Percentiles rank a stretch among this genome's conserved stretches.
Conservation (phyloP, 2,113 vertebrate species). For the Cromileptes altivelis region DNA sequence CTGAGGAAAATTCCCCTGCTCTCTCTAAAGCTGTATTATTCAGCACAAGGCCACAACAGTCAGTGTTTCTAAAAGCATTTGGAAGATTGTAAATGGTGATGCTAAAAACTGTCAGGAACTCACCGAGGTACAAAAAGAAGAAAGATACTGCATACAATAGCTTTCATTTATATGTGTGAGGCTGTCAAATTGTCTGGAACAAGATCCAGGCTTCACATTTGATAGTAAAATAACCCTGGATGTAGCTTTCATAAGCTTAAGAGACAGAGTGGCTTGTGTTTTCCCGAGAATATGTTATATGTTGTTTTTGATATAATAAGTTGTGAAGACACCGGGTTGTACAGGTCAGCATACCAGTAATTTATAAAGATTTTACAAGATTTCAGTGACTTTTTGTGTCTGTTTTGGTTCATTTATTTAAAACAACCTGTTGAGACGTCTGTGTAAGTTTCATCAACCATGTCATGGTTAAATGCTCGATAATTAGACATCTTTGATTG, state of each 20-base stretch:
- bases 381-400: not conserved
- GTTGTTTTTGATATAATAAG: conserved; percentile 20
- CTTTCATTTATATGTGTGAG: conserved; percentile 34
- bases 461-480: not conserved
- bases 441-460: not conserved
- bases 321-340: conserved; percentile 22
- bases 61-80: conserved; percentile 77
- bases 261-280: conserved; percentile 4
- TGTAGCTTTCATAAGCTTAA: conserved; percentile 1
- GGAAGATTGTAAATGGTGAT: conserved; percentile 74
- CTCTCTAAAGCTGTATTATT: conserved; percentile 80
- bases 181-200: conserved; percentile 39
- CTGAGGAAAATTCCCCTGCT: conserved; percentile 79
- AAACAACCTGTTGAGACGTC: not conserved
- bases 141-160: conserved; percentile 56
- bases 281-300: not conserved
- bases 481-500: not conserved
- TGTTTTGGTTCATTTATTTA: not conserved
- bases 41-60: conserved; percentile 78
- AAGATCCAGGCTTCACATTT: conserved; percentile 40
- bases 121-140: conserved; percentile 48
- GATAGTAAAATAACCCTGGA: conserved; percentile 31
- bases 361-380: conserved; percentile 18
- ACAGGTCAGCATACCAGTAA: conserved; percentile 69
- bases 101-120: conserved; percentile 72